Base-by-base conservation (phyloP, 2,888 invertebrate genomes). In the Thereva unica region DNA sequence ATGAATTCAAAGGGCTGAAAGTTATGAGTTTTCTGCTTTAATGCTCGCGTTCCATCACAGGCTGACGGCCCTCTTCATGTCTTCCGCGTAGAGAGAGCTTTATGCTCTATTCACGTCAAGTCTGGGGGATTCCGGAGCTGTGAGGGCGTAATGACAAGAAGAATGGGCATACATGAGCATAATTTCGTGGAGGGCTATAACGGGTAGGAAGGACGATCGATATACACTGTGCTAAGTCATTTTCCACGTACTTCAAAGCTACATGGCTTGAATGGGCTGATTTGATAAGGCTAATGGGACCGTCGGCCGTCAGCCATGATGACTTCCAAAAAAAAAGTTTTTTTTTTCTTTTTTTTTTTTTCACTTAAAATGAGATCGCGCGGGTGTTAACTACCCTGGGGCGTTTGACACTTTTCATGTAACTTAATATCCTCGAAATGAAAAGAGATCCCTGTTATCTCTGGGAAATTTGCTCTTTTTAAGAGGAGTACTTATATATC, bases 1-100 rank as follows among this genome's bases (percentile, higher is more conserved):
- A 61, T 61, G 61, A 61, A 61, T 61, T 61, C 61, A 61, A 61
- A 61, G 61, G 61, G 61, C 61, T 61, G 61, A 50, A 61, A 61
- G 61, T 61, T 61, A 61, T 61, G 61, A 61, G 61, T 50, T 61
- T 61, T 50, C 61, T 50, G 61, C 50, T 61, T 61, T 61, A 61
- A 50, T 61, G 61, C 61, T 61, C 50, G 61, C 50, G 61, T 44
- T 61, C 61, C 61, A 61, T 61, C 61, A 61, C 50, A 50, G 61
- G 35, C 61, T 61, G 61, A 61, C 61, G 61, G 49, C 61, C 40
- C 61, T 61, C 61, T 61, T 61, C 23, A 50, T 23, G 50, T 35
- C 50, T 50, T 38, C 50, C 47, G 37, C 38, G 38, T 23, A 23
- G 23, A 23, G 23, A 23, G 23, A 23, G 23, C 23, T 23, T 23